Evolutionary conservation across 2,888 invertebrate species (phyloP), one percentile per base, ranked within the genome.

Genomic region (Hoplodrina ambigua): DNA sequence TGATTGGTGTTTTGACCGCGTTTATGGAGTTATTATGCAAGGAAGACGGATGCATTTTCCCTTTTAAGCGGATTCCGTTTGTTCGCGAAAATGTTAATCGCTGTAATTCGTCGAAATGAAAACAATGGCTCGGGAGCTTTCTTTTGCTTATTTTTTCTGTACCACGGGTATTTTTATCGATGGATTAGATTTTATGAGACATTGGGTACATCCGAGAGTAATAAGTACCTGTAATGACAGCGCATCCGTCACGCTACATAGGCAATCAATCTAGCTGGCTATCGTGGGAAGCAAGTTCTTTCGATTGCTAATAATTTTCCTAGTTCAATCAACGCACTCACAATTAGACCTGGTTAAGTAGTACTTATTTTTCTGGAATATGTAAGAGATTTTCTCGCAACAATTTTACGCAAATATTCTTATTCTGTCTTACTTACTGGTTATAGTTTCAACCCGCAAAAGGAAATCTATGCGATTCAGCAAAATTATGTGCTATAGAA

Each of bases 181-280:
- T 63, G 25, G 13, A 33, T 55, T 50, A 8, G 17, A 60, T 62
- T 68, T 65, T 70, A 71, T 55, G 58, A 59, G 58, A 59, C 64
- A 62, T 69, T 65, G 66, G 60, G 33, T 75, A 74, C 75, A 72
- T 76, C 69, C 44, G 56, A 61, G 66, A 60, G 84, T 86, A 84
- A 78, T 86, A 79, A 72, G 50, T 58, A 73, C 46, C 17, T 46
- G 73, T 87, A 86, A 85, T 86, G 83, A 75, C 55, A 61, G 81
- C 64, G 76, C 75, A 81, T 77, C 69, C 83, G 87, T 86, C 87
- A 86, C 87, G 87, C 86, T 83, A 86, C 70, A 66, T 68, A 67
- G 79, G 69, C 73, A 73, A 80, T 72, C 82, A 75, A 77, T 74
- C 54, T 66, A 73, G 62, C 15, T 66, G 58, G 70, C 66, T 57